Percentiles rank a stretch among this genome's conserved stretches.
These are phyloP conservation scores for Lycia hirtaria DNA, from an alignment of 2,888 invertebrate species.

Conservation along the genomic window DNA sequence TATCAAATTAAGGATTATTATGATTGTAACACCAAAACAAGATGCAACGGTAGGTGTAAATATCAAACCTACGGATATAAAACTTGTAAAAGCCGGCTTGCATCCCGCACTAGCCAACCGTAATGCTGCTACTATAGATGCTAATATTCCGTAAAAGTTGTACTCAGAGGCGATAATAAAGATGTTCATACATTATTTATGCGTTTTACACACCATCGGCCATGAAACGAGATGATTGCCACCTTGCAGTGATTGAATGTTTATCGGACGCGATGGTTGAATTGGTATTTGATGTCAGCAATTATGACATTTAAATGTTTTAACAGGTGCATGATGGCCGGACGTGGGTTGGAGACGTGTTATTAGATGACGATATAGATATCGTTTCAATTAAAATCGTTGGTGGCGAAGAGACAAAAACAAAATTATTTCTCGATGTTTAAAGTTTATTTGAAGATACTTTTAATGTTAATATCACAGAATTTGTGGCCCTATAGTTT, in stretches of 20 bases:
- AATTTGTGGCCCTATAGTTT: no score
- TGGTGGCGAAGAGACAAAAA: background rate
- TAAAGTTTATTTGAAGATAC: no score
- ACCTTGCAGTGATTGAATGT: slow-evolving; percentile 34
- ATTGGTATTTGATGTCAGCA: slow-evolving; percentile 23
- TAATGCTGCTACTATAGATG: slow-evolving; percentile 7
- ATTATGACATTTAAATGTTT: slow-evolving; percentile 22
- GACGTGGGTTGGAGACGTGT: slow-evolving; percentile 23
- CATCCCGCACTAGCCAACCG: slow-evolving; percentile 10
- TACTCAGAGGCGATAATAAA: slow-evolving; percentile 31
- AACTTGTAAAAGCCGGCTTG: slow-evolving; percentile 18
- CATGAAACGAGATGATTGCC: slow-evolving; percentile 36
- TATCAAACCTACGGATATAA: slow-evolving; percentile 31
- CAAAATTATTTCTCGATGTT: background rate
- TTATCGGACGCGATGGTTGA: slow-evolving; percentile 4
- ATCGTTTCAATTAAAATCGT: slow-evolving; percentile 1
- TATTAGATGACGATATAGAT: slow-evolving; percentile 21
- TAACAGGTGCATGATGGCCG: slow-evolving; percentile 22
- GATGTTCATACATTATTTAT: slow-evolving; percentile 34
- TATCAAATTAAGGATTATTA: slow-evolving; percentile 7
- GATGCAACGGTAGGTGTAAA: slow-evolving; percentile 35
- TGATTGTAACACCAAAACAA: slow-evolving; percentile 25
- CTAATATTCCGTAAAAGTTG: background rate
- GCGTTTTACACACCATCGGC: slow-evolving; percentile 31
- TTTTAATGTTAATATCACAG: no score